Evolutionary conservation across 2,113 vertebrate species (phyloP).

Genomic region (Macroglossus sobrinus): DNA sequence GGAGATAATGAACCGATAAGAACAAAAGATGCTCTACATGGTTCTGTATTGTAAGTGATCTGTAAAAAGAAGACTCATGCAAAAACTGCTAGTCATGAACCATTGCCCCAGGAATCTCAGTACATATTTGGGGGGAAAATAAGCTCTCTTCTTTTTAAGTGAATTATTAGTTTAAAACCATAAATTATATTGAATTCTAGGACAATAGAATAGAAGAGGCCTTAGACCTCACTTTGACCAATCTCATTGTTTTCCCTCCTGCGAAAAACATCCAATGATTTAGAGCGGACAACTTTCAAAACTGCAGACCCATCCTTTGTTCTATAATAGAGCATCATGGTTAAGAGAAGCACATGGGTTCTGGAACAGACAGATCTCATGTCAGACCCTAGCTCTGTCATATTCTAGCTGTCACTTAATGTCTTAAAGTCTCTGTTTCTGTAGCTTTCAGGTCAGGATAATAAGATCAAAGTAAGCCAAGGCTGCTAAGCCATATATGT

Average conservation of each 20-base stretch:
- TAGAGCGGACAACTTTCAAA: not conserved
- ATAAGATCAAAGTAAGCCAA: not conserved
- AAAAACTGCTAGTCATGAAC: not conserved
- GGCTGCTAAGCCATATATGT: too few relatives aligned
- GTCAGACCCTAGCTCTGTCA: not conserved
- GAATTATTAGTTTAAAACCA: not conserved
- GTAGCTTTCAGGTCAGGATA: not conserved
- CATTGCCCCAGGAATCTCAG: not conserved
- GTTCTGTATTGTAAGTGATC: not conserved
- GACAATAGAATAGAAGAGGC: not conserved
- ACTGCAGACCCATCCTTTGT: not conserved
- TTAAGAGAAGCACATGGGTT: not conserved
- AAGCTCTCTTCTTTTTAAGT: not conserved
- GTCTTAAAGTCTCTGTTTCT: not conserved
- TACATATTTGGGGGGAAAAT: not conserved
- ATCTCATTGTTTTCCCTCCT: not conserved
- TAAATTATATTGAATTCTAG: not conserved
- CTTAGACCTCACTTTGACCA: not conserved
- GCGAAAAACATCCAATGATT: not conserved
- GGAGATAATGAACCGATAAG: not conserved
- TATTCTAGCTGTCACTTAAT: not conserved
- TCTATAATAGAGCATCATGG: not conserved
- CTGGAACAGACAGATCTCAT: not conserved
- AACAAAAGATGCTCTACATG: slow-evolving; percentile 9
- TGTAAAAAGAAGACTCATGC: not conserved